Percentiles rank a stretch among this genome's conserved stretches.
These are phyloP conservation scores for Chamaetylas fuelleborni DNA, from an alignment of 2,113 vertebrate genomes.

Conservation along the genomic window DNA sequence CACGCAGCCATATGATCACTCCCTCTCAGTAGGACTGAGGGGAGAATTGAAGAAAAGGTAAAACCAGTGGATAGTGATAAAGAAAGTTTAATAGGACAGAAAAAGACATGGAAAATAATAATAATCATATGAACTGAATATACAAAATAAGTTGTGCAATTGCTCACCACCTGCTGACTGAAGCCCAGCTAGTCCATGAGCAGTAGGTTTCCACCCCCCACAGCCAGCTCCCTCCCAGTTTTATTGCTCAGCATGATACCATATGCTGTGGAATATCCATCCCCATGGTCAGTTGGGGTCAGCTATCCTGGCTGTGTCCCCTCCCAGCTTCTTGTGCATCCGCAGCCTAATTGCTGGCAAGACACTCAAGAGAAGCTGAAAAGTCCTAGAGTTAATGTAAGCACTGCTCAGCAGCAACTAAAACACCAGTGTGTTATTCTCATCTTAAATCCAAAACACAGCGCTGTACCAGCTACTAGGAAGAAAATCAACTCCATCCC, in stretches of 20 bases:
- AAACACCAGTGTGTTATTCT: background rate
- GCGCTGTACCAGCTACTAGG: no score
- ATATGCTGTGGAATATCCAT: background rate
- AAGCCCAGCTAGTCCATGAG: background rate
- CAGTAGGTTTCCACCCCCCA: background rate
- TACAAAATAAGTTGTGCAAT: background rate
- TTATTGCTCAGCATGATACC: background rate
- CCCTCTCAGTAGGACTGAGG: rapidly evolving
- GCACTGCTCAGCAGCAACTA: background rate
- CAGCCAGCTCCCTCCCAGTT: background rate
- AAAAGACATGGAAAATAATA: background rate
- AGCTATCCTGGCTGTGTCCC: background rate
- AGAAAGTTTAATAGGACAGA: background rate
- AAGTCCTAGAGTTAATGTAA: background rate
- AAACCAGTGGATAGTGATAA: background rate
- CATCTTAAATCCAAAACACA: background rate
- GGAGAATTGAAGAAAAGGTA: background rate
- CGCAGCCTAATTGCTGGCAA: background rate
- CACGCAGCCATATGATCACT: background rate
- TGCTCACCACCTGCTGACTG: background rate
- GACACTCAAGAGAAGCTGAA: background rate
- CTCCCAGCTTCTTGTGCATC: background rate
- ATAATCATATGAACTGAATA: background rate
- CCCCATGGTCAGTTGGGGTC: rapidly evolving
- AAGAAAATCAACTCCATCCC: background rate